Evolutionary conservation across 1,140 invertebrate species (phyloP).

Genomic region (Aphaenogaster ashmeadi): DNA sequence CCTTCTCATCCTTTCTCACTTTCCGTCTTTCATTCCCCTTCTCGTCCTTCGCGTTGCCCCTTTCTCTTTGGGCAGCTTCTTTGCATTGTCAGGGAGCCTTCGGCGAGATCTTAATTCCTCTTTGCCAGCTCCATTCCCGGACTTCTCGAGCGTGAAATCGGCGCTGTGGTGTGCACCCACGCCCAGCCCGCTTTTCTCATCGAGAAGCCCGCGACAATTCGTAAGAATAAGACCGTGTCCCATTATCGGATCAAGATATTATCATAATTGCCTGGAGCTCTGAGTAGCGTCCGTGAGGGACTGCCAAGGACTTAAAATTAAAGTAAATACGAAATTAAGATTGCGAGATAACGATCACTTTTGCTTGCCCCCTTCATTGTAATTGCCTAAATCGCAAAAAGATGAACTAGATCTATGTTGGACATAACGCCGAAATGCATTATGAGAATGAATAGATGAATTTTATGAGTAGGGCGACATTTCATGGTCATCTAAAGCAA

Average conservation of each 20-base stretch:
- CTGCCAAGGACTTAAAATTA: slow-evolving; percentile 67
- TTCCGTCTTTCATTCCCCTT: background rate
- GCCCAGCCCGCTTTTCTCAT: slow-evolving; percentile 37
- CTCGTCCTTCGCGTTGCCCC: background rate
- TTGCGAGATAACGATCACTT: slow-evolving; percentile 36
- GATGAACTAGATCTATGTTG: too few species aligned
- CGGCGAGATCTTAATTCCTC: slow-evolving; percentile 77
- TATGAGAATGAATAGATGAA: background rate
- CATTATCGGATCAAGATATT: slow-evolving; percentile 79
- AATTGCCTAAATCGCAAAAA: slow-evolving; percentile 14
- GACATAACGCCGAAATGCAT: background rate
- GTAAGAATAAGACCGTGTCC: slow-evolving; percentile 77
- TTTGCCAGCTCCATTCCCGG: slow-evolving; percentile 75
- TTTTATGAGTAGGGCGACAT: background rate
- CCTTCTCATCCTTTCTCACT: slow-evolving; percentile 11
- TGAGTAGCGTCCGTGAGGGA: slow-evolving; percentile 36
- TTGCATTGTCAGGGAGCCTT: slow-evolving; percentile 73
- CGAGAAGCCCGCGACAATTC: slow-evolving; percentile 72
- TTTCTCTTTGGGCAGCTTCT: slow-evolving; percentile 62
- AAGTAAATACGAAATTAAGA: slow-evolving; percentile 72
- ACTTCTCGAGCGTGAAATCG: slow-evolving; percentile 77
- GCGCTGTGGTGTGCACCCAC: slow-evolving; percentile 48
- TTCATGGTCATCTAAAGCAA: background rate
- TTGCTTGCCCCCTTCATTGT: background rate
- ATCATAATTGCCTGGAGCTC: slow-evolving; percentile 74